Conservation (phyloP, 2,888 invertebrate species). For the Aspidiotus destructor region DNA sequence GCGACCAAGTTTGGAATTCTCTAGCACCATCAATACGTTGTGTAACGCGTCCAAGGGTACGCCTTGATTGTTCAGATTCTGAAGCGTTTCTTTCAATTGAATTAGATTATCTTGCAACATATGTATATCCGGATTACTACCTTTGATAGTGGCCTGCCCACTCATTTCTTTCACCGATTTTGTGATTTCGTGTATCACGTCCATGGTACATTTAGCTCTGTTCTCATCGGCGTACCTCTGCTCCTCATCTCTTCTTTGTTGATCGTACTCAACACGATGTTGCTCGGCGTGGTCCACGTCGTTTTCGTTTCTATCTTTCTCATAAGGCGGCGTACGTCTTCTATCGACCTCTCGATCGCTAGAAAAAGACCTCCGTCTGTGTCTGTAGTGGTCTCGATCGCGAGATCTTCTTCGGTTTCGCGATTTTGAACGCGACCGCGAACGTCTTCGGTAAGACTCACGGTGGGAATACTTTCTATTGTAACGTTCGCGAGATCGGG, state of each 20-base stretch:
- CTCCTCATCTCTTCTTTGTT: neutral
- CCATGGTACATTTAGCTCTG: neutral
- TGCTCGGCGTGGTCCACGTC: neutral
- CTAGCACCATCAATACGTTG: neutral
- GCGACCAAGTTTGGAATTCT: slow-evolving; percentile 1
- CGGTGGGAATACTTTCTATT: neutral
- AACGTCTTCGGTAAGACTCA: slow-evolving; percentile 3
- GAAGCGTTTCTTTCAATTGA: slow-evolving; percentile 11
- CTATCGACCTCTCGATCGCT: neutral
- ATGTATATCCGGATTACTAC: neutral
- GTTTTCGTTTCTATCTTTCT: neutral
- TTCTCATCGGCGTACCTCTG: neutral
- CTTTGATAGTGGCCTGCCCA: neutral
- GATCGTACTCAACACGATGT: neutral
- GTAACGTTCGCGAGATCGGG: slow-evolving; percentile 9
- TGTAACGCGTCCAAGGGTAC: slow-evolving; percentile 7
- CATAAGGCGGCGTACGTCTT: neutral
- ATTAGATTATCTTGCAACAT: slow-evolving; percentile 3
- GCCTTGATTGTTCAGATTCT: slow-evolving; percentile 9
- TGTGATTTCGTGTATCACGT: slow-evolving; percentile 4
- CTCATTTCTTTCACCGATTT: slow-evolving; percentile 12
- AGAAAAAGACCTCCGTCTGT: slow-evolving; percentile 10
- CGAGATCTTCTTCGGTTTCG: slow-evolving; percentile 13
- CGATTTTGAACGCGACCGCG: slow-evolving; percentile 12
- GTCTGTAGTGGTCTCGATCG: slow-evolving; percentile 1